Conservation (phyloP, 2,888 invertebrate genomes). For the Plusia festucae region DNA sequence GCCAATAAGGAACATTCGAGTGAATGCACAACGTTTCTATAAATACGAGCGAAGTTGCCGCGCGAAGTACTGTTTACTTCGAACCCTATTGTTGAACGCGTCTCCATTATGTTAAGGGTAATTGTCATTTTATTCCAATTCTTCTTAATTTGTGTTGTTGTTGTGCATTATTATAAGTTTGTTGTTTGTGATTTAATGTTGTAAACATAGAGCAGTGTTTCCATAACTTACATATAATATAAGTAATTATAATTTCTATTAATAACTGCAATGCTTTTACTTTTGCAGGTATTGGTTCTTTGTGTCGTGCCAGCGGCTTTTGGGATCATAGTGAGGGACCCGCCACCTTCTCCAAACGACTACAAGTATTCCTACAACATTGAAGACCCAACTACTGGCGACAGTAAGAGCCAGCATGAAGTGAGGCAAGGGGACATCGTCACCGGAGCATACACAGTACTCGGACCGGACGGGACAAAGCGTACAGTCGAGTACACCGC, state of each 20-base stretch:
- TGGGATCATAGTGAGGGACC: constrained; percentile 79
- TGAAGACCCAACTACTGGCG: constrained; percentile 88
- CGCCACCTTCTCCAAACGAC: constrained; percentile 75
- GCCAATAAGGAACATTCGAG: constrained; percentile 76
- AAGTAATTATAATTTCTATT: constrained; percentile 8
- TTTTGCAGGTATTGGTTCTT: constrained; percentile 62
- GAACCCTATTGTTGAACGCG: constrained; percentile 72
- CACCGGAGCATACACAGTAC: constrained; percentile 79
- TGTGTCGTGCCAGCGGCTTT: constrained; percentile 67
- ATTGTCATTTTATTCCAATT: constrained; percentile 46
- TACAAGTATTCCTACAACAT: constrained; percentile 84
- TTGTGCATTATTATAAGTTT: background rate
- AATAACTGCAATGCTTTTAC: constrained; percentile 24
- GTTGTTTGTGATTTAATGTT: background rate
- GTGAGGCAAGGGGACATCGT: constrained; percentile 79
- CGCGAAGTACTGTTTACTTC: constrained; percentile 69
- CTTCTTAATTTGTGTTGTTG: constrained; percentile 10
- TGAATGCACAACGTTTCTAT: constrained; percentile 79
- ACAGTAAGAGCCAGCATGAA: constrained; percentile 83
- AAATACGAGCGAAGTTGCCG: constrained; percentile 72
- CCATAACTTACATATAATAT: constrained; percentile 21
- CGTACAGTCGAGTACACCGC: constrained; percentile 85
- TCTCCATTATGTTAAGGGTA: constrained; percentile 77
- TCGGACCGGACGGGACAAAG: constrained; percentile 84
- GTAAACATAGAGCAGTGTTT: background rate